Evolutionary conservation across 1,140 invertebrate genomes (phyloP).

Genomic region (Plodia interpunctella): DNA sequence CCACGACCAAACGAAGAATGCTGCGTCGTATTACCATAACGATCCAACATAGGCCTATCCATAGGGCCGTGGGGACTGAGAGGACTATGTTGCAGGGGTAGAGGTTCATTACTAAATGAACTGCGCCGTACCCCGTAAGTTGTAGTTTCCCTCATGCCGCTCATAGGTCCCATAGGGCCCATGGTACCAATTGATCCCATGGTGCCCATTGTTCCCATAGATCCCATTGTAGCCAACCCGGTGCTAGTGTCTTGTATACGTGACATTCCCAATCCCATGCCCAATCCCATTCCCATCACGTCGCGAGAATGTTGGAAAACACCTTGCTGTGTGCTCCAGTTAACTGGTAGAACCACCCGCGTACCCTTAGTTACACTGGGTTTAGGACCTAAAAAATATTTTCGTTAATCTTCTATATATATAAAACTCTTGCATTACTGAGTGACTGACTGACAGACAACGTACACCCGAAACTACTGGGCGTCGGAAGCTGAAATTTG

Average conservation of each 20-base stretch:
- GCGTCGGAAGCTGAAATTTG: no score
- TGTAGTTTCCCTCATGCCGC: constrained; percentile 59
- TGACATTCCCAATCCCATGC: constrained; percentile 54
- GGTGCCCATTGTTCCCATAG: constrained; percentile 34
- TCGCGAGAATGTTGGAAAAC: constrained; percentile 68
- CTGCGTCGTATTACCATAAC: constrained; percentile 52
- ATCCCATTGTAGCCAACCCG: constrained; percentile 28
- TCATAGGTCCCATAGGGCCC: constrained; percentile 52
- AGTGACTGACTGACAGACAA: no score
- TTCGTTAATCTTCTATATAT: no score
- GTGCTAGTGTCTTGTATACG: constrained; percentile 55
- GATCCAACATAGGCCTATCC: constrained; percentile 61
- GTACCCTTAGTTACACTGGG: constrained; percentile 82
- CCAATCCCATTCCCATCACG: constrained; percentile 55
- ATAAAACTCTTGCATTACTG: no score
- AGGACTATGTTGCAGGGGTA: constrained; percentile 65
- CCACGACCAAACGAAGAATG: constrained; percentile 58
- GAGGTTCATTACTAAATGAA: constrained; percentile 70
- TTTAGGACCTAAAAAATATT: constrained; percentile 77
- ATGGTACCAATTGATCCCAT: constrained; percentile 37
- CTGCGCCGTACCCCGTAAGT: constrained; percentile 67
- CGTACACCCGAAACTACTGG: no score
- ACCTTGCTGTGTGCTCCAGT: constrained; percentile 67
- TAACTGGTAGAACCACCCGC: constrained; percentile 78
- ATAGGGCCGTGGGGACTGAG: constrained; percentile 68